These are phyloP conservation scores for Muricea muricata DNA, from an alignment of 92 coral and sea anemone species.

Conservation along the genomic window DNA sequence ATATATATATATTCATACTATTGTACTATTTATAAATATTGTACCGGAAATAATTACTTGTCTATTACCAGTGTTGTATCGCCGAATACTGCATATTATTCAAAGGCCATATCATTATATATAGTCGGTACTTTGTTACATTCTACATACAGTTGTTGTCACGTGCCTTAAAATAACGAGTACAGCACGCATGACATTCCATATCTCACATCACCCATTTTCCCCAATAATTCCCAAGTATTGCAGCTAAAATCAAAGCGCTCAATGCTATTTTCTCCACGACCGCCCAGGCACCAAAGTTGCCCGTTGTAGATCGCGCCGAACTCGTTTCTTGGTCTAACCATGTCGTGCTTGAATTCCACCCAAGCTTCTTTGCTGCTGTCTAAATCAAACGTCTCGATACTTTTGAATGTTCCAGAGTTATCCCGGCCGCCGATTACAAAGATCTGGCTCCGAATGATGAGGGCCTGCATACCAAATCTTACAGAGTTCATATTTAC, in stretches of 20 bases:
- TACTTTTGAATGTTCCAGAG: constrained; percentile 68
- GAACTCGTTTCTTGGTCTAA: constrained; percentile 85
- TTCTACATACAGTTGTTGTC: not conserved
- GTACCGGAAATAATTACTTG: too few species aligned
- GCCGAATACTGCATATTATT: too few species aligned
- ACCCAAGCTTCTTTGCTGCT: constrained; percentile 59
- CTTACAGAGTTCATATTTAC: constrained; percentile 72
- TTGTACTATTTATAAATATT: too few species aligned
- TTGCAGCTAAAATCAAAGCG: constrained; percentile 60
- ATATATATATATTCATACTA: too few species aligned
- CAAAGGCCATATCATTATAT: too few species aligned
- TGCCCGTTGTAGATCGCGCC: constrained; percentile 72
- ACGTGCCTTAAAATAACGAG: constrained; percentile 32
- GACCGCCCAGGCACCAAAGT: constrained; percentile 88
- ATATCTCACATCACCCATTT: constrained; percentile 75
- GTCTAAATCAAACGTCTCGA: constrained; percentile 79
- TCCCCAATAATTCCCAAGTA: constrained; percentile 73
- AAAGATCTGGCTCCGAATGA: constrained; percentile 65
- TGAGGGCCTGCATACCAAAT: constrained; percentile 67
- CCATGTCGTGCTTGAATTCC: constrained; percentile 54
- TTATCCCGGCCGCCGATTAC: constrained; percentile 90
- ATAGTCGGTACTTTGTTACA: too few species aligned
- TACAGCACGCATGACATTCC: constrained; percentile 79
- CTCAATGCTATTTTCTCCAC: constrained; percentile 83
- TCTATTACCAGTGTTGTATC: too few species aligned